Evolutionary conservation across 30 jellyfish, hydroid and myxozoan genomes (phyloP).

Genomic region (Cassiopea andromeda): DNA sequence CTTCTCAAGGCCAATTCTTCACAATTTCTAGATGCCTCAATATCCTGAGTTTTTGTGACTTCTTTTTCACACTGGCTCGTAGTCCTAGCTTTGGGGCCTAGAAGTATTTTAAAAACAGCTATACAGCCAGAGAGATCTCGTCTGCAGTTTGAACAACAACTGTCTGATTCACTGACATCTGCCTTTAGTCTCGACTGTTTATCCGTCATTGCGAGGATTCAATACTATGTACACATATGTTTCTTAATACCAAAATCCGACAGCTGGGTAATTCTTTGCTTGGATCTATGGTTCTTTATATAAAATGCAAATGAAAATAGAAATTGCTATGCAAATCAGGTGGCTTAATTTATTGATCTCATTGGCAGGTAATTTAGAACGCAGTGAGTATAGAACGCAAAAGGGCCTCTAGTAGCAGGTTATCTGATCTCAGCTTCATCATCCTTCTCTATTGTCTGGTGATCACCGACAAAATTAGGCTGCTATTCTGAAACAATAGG

Average conservation of each 20-base stretch:
- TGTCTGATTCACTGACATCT: slow-evolving; percentile 42
- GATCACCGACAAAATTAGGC: background rate
- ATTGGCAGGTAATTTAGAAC: slow-evolving; percentile 56
- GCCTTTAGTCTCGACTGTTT: slow-evolving; percentile 26
- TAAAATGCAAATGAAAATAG: background rate
- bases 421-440: background rate
- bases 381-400: slow-evolving; percentile 34
- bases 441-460: background rate
- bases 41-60: background rate
- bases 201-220: slow-evolving; percentile 54
- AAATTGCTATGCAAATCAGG: slow-evolving; percentile 69
- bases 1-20: background rate
- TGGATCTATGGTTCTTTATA: slow-evolving; percentile 1
- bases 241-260: slow-evolving; percentile 5
- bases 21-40: background rate
- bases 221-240: slow-evolving; percentile 23
- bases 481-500: background rate
- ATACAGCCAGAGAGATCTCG: slow-evolving; percentile 63
- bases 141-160: slow-evolving; percentile 60
- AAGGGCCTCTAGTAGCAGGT: slow-evolving; percentile 24
- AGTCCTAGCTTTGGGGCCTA: slow-evolving; percentile 53
- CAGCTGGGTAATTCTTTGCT: slow-evolving; percentile 57
- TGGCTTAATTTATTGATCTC: slow-evolving; percentile 69
- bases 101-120: slow-evolving; percentile 44
- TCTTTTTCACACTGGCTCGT: background rate